Percentiles rank a stretch among this genome's conserved stretches.
These are phyloP conservation scores for Octopus bimaculoides DNA, from an alignment of 1,140 invertebrate species.

Conservation along the genomic window DNA sequence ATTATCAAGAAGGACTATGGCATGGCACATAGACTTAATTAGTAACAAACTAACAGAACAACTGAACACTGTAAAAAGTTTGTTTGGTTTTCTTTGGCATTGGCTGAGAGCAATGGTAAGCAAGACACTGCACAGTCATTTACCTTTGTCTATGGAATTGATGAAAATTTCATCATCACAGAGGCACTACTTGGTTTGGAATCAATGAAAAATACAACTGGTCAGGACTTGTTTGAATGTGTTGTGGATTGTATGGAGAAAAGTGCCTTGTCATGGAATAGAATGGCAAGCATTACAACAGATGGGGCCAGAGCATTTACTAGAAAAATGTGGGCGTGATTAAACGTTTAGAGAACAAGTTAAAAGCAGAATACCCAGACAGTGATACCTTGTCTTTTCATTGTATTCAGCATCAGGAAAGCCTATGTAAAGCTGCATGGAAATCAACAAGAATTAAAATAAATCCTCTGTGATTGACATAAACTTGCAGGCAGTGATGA, in stretches of 20 bases:
- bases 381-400: neutral
- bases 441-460: too few species aligned
- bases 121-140: neutral
- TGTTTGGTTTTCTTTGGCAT: constrained; percentile 1
- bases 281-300: neutral
- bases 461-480: neutral
- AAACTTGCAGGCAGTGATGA: neutral
- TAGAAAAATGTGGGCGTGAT: neutral
- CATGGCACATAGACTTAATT: neutral
- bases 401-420: neutral
- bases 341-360: neutral
- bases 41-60: neutral
- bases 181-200: neutral
- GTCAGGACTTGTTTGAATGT: neutral
- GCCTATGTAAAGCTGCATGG: neutral
- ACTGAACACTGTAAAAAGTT: neutral
- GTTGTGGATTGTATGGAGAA: neutral
- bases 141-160: neutral
- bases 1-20: neutral
- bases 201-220: neutral
- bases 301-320: neutral
- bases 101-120: neutral
- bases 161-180: constrained; percentile 1
- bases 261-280: too few species aligned
- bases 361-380: neutral